Conservation (phyloP, 2,797 vertebrate genomes). For the Melanotaenia maccullochi region DNA sequence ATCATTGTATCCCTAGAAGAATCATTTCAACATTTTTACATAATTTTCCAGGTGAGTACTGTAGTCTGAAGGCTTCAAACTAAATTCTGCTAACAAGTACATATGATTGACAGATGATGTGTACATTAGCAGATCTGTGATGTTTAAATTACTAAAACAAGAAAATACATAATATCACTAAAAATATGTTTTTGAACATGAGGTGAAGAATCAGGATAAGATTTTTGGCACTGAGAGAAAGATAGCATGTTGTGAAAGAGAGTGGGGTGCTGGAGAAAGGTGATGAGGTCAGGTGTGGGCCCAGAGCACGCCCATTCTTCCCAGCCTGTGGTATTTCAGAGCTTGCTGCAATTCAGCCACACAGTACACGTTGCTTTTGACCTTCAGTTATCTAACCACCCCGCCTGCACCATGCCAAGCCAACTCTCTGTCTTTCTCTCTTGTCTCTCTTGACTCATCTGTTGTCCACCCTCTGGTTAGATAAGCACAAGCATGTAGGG, state of each 20-base stretch:
- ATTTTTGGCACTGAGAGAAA: slow-evolving; percentile 3
- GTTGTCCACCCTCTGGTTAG: slow-evolving; percentile 25
- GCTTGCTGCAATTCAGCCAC: slow-evolving; percentile 57
- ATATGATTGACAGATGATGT: no score
- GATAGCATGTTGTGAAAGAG: slow-evolving; percentile 6
- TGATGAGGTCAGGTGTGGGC: slow-evolving; percentile 58
- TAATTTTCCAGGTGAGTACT: no score
- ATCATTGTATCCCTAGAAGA: no score
- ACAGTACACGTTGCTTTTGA: slow-evolving; percentile 54
- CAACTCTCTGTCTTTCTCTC: slow-evolving; percentile 25
- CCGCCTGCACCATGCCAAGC: slow-evolving; percentile 37
- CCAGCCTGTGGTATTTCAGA: slow-evolving; percentile 72
- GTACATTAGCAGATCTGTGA: neutral
- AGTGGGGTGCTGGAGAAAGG: slow-evolving; percentile 23
- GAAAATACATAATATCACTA: neutral
- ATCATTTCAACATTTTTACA: no score
- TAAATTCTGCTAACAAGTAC: no score
- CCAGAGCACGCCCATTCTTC: slow-evolving; percentile 41
- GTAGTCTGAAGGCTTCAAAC: no score
- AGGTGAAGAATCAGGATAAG: neutral
- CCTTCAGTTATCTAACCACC: slow-evolving; percentile 72
- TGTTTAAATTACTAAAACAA: neutral
- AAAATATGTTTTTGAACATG: neutral
- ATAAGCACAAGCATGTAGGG: slow-evolving; percentile 15
- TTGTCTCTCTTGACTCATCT: slow-evolving; percentile 30